Evolutionary conservation across 2,113 vertebrate species (phyloP).

Genomic region (Phylloscopus trochiloides): DNA sequence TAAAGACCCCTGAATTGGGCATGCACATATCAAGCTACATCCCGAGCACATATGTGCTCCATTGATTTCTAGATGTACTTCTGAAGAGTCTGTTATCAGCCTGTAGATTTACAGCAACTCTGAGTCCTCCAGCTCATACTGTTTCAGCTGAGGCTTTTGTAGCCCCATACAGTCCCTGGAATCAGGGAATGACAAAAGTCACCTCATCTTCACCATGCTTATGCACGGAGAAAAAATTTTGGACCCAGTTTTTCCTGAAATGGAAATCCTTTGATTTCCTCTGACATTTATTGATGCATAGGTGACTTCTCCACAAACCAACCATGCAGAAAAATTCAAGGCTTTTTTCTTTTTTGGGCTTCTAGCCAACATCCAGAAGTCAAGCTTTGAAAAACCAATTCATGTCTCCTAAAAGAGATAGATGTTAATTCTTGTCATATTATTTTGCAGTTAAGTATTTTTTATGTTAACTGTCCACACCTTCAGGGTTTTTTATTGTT

Average conservation of each 20-base stretch:
- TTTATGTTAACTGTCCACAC: conserved; percentile 38
- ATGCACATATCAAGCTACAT: not conserved
- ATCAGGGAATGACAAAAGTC: not conserved
- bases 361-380: conserved; percentile 50
- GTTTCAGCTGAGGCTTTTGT: not conserved
- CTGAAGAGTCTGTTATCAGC: not conserved
- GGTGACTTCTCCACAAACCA: conserved; percentile 73
- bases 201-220: not conserved
- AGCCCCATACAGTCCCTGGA: not conserved
- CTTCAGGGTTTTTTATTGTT: not conserved
- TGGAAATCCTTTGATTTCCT: conserved; percentile 25
- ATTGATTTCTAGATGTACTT: not conserved
- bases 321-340: conserved; percentile 28
- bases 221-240: not conserved
- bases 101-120: not conserved
- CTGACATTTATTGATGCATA: conserved; percentile 67
- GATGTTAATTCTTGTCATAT: conserved; percentile 18
- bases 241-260: not conserved
- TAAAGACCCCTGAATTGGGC: not conserved
- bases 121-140: not conserved
- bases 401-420: not conserved
- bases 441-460: conserved; percentile 34
- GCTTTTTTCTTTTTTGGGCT: not conserved
- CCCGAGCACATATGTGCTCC: not conserved
- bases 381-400: not conserved